Percentiles rank a stretch among this genome's conserved stretches.
Evolutionary conservation across 2,797 vertebrate genomes (phyloP).

Genomic region (Scolopax bukidnonensis): DNA sequence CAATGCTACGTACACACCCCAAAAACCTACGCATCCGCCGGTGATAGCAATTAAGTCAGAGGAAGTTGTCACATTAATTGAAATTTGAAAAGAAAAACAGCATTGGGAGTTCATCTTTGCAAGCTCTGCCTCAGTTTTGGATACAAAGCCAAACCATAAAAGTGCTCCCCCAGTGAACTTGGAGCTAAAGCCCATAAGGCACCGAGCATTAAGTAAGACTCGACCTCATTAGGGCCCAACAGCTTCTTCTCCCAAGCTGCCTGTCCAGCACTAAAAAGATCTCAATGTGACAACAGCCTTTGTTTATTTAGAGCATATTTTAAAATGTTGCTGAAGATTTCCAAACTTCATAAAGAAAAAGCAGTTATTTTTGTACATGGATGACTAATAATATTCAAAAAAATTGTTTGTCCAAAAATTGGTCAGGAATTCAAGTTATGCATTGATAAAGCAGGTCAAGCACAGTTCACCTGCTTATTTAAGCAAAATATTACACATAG

Average conservation of each 20-base stretch:
- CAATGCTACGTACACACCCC: fast-evolving
- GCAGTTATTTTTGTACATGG: not conserved
- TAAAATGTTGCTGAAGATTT: constrained; percentile 17
- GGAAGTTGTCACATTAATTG: not conserved
- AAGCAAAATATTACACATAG: not conserved
- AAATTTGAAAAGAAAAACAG: not conserved
- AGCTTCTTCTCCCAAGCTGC: not conserved
- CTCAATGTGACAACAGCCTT: not conserved
- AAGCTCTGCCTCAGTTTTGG: not conserved
- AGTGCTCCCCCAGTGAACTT: not conserved
- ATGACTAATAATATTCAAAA: constrained; percentile 36
- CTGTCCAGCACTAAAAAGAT: not conserved
- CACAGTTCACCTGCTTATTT: constrained; percentile 69
- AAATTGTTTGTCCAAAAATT: constrained; percentile 16
- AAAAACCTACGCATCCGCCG: not conserved
- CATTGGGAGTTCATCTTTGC: not conserved
- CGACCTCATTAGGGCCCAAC: not conserved
- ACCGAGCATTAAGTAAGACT: not conserved
- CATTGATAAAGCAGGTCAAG: constrained; percentile 63
- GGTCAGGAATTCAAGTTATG: constrained; percentile 73
- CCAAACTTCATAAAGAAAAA: not conserved
- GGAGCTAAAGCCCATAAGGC: not conserved
- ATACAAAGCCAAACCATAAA: not conserved
- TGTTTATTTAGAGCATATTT: constrained; percentile 1
- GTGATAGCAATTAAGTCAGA: not conserved